A percentile compares a stretch with the other conserved stretches of the same genome.
These are phyloP conservation scores for Patiria miniata DNA, from an alignment of 35 echinoderm and acorn worm species.

Conservation along the genomic window DNA sequence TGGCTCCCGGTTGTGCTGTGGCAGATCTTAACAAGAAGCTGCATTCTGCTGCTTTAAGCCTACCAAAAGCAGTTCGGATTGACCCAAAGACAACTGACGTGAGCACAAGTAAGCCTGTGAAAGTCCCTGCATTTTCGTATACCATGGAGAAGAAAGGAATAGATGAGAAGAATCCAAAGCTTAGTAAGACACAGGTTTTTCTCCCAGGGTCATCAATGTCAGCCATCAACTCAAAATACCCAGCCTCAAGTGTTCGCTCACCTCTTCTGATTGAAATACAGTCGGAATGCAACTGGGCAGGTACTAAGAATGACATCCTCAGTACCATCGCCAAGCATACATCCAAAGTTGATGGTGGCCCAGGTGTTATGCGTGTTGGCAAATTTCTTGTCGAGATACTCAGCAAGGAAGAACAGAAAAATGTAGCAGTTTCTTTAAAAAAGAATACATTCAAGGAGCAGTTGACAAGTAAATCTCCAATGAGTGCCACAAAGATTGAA, in stretches of 20 bases:
- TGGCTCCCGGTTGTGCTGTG: neutral
- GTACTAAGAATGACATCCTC: conserved; percentile 35
- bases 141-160: neutral
- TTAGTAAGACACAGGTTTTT: neutral
- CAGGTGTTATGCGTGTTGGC: conserved; percentile 16
- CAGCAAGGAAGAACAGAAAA: neutral
- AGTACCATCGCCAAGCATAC: conserved; percentile 32
- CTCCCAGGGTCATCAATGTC: conserved; percentile 1
- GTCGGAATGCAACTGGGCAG: conserved; percentile 38
- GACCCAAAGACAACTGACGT: neutral
- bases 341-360: neutral
- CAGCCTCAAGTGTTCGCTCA: neutral
- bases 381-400: conserved; percentile 47
- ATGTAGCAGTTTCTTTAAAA: no score
- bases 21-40: neutral
- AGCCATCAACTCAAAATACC: neutral
- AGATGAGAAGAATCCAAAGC: neutral
- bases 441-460: no score
- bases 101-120: neutral
- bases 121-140: neutral
- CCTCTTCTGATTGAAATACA: conserved; percentile 52
- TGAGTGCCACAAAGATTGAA: no score
- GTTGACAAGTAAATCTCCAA: no score
- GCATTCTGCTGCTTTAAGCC: no score
- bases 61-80: no score